Percentiles rank a stretch among this genome's conserved stretches.
phyloP scores from a whole-genome alignment of 2,797 vertebrate species.

The Anguilla pacifica region DNA sequence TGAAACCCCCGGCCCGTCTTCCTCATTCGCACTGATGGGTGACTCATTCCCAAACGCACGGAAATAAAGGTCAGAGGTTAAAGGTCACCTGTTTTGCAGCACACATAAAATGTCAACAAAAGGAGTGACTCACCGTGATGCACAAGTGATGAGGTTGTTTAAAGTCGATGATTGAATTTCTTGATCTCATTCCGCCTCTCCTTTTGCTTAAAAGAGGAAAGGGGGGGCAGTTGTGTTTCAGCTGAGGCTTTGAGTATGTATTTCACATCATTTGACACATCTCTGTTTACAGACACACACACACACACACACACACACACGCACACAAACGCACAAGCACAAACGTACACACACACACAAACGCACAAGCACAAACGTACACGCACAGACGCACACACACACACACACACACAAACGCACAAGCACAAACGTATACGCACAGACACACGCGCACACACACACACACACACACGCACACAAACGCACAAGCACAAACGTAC shows the following conservation, averaged over 20 bases:
- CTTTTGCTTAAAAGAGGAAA: conserved; percentile 53
- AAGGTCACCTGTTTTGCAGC: conserved; percentile 64
- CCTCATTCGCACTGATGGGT: neutral
- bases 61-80: conserved; percentile 60
- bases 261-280: neutral
- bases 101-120: conserved; percentile 63
- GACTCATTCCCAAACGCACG: conserved; percentile 3
- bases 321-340: neutral
- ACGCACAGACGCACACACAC: neutral
- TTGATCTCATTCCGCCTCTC: conserved; percentile 61
- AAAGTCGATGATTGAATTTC: conserved; percentile 46
- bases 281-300: neutral
- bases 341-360: neutral
- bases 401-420: neutral
- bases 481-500: neutral
- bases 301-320: neutral
- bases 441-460: neutral
- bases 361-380: neutral
- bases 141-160: neutral
- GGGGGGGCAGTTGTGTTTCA: neutral
- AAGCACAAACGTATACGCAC: neutral
- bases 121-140: conserved; percentile 55
- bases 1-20: neutral
- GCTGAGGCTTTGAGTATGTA: neutral
- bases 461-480: too few species aligned